phyloP scores from a whole-genome alignment of 2,797 vertebrate species.

The Chaetophractus vellerosus region DNA sequence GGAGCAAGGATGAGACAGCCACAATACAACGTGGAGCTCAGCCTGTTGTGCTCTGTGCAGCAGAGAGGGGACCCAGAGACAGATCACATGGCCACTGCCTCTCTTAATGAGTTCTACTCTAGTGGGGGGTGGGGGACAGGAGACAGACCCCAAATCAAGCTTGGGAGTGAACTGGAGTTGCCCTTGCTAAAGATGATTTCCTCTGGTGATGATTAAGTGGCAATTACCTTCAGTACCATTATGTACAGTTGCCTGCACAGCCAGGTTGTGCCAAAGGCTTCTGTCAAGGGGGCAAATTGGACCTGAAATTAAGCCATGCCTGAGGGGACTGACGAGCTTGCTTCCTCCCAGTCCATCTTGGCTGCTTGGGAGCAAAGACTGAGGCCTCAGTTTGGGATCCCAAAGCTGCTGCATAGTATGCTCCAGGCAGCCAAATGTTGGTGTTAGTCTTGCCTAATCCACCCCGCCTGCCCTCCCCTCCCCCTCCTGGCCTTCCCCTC shows the following conservation, averaged over 20 bases:
- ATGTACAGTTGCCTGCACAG: neutral
- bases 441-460: too few species aligned
- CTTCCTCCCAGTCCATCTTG: neutral
- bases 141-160: neutral
- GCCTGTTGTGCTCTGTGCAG: neutral
- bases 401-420: neutral
- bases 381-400: neutral
- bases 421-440: neutral
- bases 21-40: neutral
- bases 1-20: neutral
- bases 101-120: neutral
- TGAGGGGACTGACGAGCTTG: fast-evolving
- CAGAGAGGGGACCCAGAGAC: neutral
- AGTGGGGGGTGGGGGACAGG: too few species aligned
- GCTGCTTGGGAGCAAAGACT: fast-evolving
- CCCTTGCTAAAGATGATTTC: neutral
- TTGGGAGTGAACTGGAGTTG: neutral
- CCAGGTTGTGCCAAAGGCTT: neutral
- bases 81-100: neutral
- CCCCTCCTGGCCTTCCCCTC: too few species aligned
- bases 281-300: neutral
- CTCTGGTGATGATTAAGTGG: neutral
- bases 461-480: too few species aligned
- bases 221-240: neutral
- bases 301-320: neutral